phyloP scores from a whole-genome alignment of 2,888 invertebrate genomes.

The Flexamia atlantica region DNA sequence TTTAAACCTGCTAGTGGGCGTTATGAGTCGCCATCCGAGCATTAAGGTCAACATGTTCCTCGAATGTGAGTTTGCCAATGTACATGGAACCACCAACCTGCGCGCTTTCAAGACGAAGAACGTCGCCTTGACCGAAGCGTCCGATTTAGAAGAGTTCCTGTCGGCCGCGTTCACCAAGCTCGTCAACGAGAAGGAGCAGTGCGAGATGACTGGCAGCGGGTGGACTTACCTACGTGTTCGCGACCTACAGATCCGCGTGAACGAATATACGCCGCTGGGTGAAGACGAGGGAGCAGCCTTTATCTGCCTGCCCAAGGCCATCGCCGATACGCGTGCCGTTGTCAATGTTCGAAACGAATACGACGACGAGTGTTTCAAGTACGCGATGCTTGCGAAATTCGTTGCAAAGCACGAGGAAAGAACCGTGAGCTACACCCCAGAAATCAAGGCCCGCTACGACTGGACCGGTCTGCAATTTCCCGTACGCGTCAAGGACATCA shows the following conservation, averaged over 20 bases:
- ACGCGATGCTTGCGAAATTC: slow-evolving; percentile 12
- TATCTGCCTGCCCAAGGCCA: background rate
- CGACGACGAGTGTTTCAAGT: background rate
- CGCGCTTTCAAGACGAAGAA: slow-evolving; percentile 7
- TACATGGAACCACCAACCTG: background rate
- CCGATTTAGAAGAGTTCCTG: background rate
- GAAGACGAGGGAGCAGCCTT: background rate
- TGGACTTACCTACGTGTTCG: background rate
- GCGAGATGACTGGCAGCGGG: background rate
- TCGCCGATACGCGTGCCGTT: background rate
- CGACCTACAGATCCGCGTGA: background rate
- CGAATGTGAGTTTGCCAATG: background rate
- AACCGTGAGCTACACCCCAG: background rate
- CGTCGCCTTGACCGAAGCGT: background rate
- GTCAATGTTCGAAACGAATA: background rate
- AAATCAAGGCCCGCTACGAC: background rate
- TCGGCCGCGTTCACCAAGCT: background rate
- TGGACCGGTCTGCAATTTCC: background rate
- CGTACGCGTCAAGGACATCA: background rate
- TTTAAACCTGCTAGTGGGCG: no score
- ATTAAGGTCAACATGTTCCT: slow-evolving; percentile 2
- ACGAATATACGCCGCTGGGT: background rate
- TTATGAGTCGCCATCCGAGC: background rate
- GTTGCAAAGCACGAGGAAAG: background rate
- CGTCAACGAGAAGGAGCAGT: background rate